Evolutionary conservation across 2,113 vertebrate species (phyloP).

Genomic region (Callopanchax toddi): DNA sequence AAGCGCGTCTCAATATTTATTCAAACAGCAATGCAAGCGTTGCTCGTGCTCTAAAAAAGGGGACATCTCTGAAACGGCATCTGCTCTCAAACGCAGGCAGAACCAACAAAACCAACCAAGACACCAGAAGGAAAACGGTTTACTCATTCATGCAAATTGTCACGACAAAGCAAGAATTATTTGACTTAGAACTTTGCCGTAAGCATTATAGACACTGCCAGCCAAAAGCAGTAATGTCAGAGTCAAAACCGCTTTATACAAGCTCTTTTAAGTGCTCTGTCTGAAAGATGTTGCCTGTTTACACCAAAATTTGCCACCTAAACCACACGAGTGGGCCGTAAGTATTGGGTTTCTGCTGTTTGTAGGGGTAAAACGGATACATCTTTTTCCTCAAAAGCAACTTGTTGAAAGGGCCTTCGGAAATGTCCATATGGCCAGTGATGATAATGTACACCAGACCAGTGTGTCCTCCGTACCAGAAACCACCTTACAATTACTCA

Average conservation of each 20-base stretch:
- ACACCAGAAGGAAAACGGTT: slow-evolving; percentile 7
- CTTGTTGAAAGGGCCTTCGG: slow-evolving; percentile 69
- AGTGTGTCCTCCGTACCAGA: slow-evolving; percentile 51
- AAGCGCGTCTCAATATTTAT: slow-evolving; percentile 67
- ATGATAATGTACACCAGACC: slow-evolving; percentile 70
- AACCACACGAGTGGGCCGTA: slow-evolving; percentile 73
- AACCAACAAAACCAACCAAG: slow-evolving; percentile 23
- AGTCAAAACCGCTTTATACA: slow-evolving; percentile 40
- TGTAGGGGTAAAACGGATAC: slow-evolving; percentile 75
- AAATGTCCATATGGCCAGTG: slow-evolving; percentile 61
- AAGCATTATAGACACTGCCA: slow-evolving; percentile 27
- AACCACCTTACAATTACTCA: slow-evolving; percentile 61
- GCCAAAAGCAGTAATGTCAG: background rate
- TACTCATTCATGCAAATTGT: background rate
- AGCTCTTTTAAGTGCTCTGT: slow-evolving; percentile 40
- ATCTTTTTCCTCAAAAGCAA: slow-evolving; percentile 48
- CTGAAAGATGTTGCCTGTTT: slow-evolving; percentile 64
- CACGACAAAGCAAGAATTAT: background rate
- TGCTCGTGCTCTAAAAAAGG: slow-evolving; percentile 37
- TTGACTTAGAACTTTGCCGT: slow-evolving; percentile 5
- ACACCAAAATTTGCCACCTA: slow-evolving; percentile 69
- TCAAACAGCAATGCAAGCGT: slow-evolving; percentile 50
- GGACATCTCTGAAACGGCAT: slow-evolving; percentile 26
- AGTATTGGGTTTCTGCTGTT: slow-evolving; percentile 67
- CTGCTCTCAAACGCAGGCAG: slow-evolving; percentile 22